These are phyloP conservation scores for Cheumatopsyche charites DNA, from an alignment of 1,140 invertebrate species.

Conservation along the genomic window DNA sequence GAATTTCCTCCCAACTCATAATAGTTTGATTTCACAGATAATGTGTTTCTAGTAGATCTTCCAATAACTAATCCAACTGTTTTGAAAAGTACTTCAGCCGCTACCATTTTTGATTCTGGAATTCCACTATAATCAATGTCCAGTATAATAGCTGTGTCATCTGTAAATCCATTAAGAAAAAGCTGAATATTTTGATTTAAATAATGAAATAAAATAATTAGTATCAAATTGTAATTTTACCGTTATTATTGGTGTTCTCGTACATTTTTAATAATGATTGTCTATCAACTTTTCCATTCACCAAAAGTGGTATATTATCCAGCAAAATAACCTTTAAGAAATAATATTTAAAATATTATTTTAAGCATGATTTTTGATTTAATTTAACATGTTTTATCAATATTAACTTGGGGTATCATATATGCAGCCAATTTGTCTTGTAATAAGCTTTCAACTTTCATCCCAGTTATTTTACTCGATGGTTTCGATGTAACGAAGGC, in stretches of 20 bases:
- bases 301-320: slow-evolving; percentile 75
- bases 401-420: slow-evolving; percentile 80
- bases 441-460: slow-evolving; percentile 70
- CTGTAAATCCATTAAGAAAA: slow-evolving; percentile 52
- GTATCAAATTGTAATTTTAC: slow-evolving; percentile 52
- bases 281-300: slow-evolving; percentile 86
- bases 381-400: no score
- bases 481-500: slow-evolving; percentile 71
- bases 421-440: slow-evolving; percentile 71
- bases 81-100: slow-evolving; percentile 72
- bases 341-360: slow-evolving; percentile 5
- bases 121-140: slow-evolving; percentile 70
- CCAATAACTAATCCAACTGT: slow-evolving; percentile 74
- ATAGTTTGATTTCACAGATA: slow-evolving; percentile 73
- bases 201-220: neutral
- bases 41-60: slow-evolving; percentile 61
- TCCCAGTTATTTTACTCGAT: slow-evolving; percentile 60
- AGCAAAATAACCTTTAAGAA: slow-evolving; percentile 70
- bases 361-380: no score
- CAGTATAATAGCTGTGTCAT: slow-evolving; percentile 54
- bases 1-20: slow-evolving; percentile 87
- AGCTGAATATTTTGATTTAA: slow-evolving; percentile 10
- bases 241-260: slow-evolving; percentile 70
- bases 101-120: slow-evolving; percentile 62
- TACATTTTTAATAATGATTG: slow-evolving; percentile 76